Percentiles rank a stretch among this genome's conserved stretches.
Evolutionary conservation across 2,797 vertebrate species (phyloP).

Genomic region (Tenualosa thibaudeaui): DNA sequence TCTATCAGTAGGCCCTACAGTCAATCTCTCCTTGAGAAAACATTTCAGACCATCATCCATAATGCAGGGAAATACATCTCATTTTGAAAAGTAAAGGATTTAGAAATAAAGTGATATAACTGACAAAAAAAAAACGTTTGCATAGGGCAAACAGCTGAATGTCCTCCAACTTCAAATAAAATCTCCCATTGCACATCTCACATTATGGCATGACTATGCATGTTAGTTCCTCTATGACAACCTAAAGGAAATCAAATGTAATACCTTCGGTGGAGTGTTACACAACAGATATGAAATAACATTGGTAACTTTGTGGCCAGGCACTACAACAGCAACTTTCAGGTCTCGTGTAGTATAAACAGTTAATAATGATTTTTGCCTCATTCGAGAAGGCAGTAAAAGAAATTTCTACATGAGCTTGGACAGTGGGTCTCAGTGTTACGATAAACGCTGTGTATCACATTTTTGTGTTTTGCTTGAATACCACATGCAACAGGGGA

Average conservation of each 20-base stretch:
- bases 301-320: neutral
- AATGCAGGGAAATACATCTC: neutral
- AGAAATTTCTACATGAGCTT: neutral
- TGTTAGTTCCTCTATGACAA: constrained; percentile 8
- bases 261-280: neutral
- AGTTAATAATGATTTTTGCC: neutral
- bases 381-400: neutral
- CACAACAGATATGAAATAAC: neutral
- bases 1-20: constrained; percentile 15
- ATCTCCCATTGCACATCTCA: neutral
- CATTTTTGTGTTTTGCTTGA: neutral
- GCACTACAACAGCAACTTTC: neutral
- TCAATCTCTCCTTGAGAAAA: constrained; percentile 1
- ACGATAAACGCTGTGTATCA: neutral
- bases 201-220: neutral
- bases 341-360: neutral
- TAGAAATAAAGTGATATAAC: neutral
- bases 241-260: neutral
- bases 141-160: constrained; percentile 19
- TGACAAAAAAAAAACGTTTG: neutral
- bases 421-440: neutral
- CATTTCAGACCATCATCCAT: constrained; percentile 20
- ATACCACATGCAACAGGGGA: neutral
- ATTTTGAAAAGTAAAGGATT: neutral
- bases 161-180: constrained; percentile 6